Conservation (phyloP, 2,797 vertebrate genomes). For the Thamnophis elegans region DNA sequence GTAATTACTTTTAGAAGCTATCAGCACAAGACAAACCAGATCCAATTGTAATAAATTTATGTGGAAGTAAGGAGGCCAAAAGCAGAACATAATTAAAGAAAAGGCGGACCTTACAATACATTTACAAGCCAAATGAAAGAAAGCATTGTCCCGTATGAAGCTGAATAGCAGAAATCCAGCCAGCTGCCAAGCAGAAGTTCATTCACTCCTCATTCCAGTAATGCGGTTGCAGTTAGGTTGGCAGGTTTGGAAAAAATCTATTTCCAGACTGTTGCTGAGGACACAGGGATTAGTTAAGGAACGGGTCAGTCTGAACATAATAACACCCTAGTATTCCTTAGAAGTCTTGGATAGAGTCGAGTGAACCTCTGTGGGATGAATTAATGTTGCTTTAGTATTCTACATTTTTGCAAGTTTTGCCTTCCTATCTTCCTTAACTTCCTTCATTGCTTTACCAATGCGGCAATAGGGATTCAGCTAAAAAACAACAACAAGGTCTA, state of each 20-base stretch:
- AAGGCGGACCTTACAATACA: neutral
- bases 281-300: neutral
- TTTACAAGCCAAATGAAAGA: slow-evolving; percentile 29
- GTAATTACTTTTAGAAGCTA: slow-evolving; percentile 19
- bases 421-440: neutral
- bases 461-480: neutral
- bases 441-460: neutral
- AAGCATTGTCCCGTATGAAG: neutral
- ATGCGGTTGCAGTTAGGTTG: slow-evolving; percentile 34
- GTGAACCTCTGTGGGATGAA: neutral
- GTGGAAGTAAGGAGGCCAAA: slow-evolving; percentile 32
- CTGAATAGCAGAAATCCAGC: slow-evolving; percentile 47
- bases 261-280: rapidly evolving
- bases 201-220: slow-evolving; percentile 18
- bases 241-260: slow-evolving; percentile 42
- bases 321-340: slow-evolving; percentile 4
- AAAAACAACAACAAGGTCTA: neutral
- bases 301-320: slow-evolving; percentile 51
- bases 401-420: neutral
- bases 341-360: neutral
- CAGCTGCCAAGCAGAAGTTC: slow-evolving; percentile 29
- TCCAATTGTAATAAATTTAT: neutral
- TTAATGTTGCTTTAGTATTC: neutral
- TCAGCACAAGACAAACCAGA: slow-evolving; percentile 24
- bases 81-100: slow-evolving; percentile 1